phyloP scores from a whole-genome alignment of 1,140 invertebrate species.

The Helicorthomorpha holstii region DNA sequence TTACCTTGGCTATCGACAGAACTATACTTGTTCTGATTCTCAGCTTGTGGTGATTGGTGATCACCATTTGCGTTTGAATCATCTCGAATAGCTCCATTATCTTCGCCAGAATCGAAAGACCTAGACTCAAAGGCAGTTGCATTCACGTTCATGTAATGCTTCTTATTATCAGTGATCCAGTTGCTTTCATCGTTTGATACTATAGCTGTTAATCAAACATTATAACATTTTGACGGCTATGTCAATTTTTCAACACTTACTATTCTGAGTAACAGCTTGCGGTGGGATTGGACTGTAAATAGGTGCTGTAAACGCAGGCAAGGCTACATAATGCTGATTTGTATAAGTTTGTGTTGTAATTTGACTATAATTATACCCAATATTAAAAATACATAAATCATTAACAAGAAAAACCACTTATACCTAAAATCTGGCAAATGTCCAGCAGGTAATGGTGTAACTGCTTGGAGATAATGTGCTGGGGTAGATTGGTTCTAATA shows the following conservation, averaged over 20 bases:
- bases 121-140: slow-evolving; percentile 3
- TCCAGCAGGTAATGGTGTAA: not conserved
- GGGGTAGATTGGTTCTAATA: no score
- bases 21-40: not conserved
- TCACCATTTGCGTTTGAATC: not conserved
- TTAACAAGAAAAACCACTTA: not conserved
- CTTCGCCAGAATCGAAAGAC: not conserved
- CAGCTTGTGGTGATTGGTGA: not conserved
- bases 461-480: not conserved
- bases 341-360: slow-evolving; percentile 18
- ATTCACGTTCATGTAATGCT: slow-evolving; percentile 7
- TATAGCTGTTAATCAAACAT: no score
- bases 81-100: not conserved
- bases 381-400: not conserved
- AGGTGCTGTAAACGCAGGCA: slow-evolving; percentile 7
- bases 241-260: no score
- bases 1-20: no score
- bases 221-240: no score
- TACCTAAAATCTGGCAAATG: not conserved
- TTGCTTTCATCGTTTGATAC: no score
- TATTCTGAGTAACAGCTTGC: not conserved
- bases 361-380: slow-evolving; percentile 5
- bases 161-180: no score
- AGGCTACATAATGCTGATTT: slow-evolving; percentile 13
- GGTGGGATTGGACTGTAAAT: not conserved